These are phyloP conservation scores for Pelodytes ibericus DNA, from an alignment of 2,797 vertebrate genomes.

Conservation along the genomic window DNA sequence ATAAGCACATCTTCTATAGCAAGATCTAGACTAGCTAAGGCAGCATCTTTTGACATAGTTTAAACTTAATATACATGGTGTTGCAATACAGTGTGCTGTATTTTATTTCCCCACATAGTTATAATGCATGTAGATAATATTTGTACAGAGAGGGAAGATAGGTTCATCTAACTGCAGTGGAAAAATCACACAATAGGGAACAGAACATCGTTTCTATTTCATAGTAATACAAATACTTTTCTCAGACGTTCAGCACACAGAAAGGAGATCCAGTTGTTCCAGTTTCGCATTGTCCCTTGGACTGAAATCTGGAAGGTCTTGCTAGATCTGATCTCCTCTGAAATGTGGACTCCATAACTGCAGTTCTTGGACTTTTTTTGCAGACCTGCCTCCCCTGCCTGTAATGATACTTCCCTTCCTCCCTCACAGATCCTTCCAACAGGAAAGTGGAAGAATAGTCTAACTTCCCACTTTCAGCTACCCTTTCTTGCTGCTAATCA, in stretches of 20 bases:
- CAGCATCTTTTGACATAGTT: too few species aligned
- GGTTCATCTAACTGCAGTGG: not conserved
- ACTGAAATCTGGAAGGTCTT: conserved; percentile 6
- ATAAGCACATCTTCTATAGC: too few species aligned
- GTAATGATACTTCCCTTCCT: conserved; percentile 72
- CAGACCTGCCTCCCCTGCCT: conserved; percentile 66
- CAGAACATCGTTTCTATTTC: not conserved
- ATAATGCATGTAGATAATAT: not conserved
- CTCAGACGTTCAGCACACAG: not conserved
- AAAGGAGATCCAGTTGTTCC: not conserved
- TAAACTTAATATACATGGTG: too few species aligned
- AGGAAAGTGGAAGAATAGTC: conserved; percentile 61
- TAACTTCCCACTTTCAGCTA: conserved; percentile 28
- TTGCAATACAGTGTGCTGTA: too few species aligned
- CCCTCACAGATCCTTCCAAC: conserved; percentile 68
- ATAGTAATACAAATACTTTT: not conserved
- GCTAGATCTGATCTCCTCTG: not conserved
- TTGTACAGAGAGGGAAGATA: not conserved
- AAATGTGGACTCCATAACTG: conserved; percentile 57
- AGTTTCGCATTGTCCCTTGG: conserved; percentile 19
- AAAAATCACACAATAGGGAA: not conserved
- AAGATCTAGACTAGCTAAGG: too few species aligned
- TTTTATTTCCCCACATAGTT: too few species aligned
- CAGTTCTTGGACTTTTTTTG: conserved; percentile 58
- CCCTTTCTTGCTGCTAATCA: conserved; percentile 18